Evolutionary conservation across 2,113 vertebrate genomes (phyloP), one percentile per base, ranked within the genome.

Genomic region (Vimba vimba): DNA sequence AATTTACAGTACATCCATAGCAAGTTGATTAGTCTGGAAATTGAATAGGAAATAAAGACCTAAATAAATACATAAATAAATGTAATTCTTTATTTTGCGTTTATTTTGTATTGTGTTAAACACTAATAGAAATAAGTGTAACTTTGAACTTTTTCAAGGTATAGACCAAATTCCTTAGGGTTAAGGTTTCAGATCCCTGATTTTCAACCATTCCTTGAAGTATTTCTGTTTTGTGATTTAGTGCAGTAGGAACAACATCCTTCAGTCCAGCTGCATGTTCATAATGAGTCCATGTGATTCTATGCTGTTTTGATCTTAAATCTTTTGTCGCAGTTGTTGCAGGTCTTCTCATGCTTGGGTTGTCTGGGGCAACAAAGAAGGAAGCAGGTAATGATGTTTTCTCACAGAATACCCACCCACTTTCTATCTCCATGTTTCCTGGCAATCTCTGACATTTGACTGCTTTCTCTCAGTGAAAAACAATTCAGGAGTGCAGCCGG

Each of bases 301-400:
- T 60, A 27, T 79, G 55, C 15, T 78, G 47, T 77, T 79, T 21
- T 86, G 23, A 82, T 82, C 9, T 85, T 27, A 60, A 79, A 88
- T 77, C 39, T 91, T 88, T 91, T 92, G 91, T 96, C 94, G 86
- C 96, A 99, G 97, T 98, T 97, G 97, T 97, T 97, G 97, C 97
- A 97, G 97, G 97, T 97, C 96, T 99, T 94, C 96, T 97, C 95
- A 96, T 99, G 92, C 94, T 99, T 93, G 97, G 98, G 93, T 96
- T 97, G 91, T 97, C 95, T 96, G 96, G 96, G 92, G 96, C 97
- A 94, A 96, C 97, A 91, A 98, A 98, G 95, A 98, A 97, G 95
- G 97, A 97, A 94, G 93, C 96, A 97, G 98, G 98, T 99, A 97
- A 86, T 88, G 90, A 27, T 82, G 43, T 62, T 64, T 57, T 25